Base-by-base conservation (phyloP, 1,140 invertebrate species). In the Platyura marginata region DNA sequence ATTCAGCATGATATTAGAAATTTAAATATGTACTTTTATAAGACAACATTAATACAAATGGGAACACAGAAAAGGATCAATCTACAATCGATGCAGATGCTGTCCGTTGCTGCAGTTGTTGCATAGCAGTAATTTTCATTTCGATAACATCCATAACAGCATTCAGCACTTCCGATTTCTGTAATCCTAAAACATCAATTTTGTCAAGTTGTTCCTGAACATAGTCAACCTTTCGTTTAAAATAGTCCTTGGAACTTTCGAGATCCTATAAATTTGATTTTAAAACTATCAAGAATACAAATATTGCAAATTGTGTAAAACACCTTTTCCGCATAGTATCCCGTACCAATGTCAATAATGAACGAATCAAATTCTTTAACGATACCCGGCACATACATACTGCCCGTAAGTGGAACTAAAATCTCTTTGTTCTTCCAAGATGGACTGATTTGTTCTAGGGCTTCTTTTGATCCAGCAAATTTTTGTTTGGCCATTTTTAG, bases 121-220 rank as follows among this genome's bases (percentile, higher is more conserved):
- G 57, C n/a, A 44, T 11, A 5, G 22, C 21, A 4, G 36, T 13
- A 13, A 75, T 43, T 61, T 80, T 81, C 61, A 76, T 68, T 54
- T 79, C 75, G 51, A 81, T 72, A 21, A 80, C 69, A 50, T 72
- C 72, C 25, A 72, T 65, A 36, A 79, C 75, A 63, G 82, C 77
- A 68, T 89, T 82, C 54, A 86, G 71, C 47, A 89, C 75, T 63
- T 78, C 82, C 48, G 73, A 80, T 59, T 93, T 95, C 54, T 94
- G 87, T 38, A 81, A 63, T 16, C 85, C 79, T 32, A 92, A 64
- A 40, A 69, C 66, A 62, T 92, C 87, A 47, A 94, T 81, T 66
- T 91, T 90, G 59, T 94, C 88, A 67, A 95, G 93, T 68, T 94
- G 86, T 59, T 90, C 81, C 2, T 83, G 85, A 1, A 95, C 75